Percentiles rank a stretch among this genome's conserved stretches.
Conservation (phyloP, 2,888 invertebrate genomes). For the Amphipoea oculea region DNA sequence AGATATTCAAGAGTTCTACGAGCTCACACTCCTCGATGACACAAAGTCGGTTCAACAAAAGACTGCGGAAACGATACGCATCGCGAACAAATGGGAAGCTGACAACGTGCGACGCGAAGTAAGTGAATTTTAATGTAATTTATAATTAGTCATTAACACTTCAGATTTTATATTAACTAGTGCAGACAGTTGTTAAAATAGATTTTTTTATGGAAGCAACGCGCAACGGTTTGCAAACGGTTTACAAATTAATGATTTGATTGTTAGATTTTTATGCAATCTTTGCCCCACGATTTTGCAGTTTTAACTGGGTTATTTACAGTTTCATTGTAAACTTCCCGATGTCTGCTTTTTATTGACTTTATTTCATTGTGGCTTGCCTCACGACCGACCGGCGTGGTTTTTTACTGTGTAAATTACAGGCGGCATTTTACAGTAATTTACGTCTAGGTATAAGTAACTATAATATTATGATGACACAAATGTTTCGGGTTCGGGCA, state of each 20-base stretch:
- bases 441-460: neutral
- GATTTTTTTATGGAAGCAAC: constrained; percentile 5
- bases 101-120: constrained; percentile 87
- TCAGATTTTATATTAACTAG: constrained; percentile 18
- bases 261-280: constrained; percentile 38
- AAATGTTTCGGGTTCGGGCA: neutral
- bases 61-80: constrained; percentile 98
- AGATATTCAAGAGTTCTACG: constrained; percentile 99
- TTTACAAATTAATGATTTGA: constrained; percentile 26
- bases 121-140: constrained; percentile 60
- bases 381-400: neutral
- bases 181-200: constrained; percentile 10
- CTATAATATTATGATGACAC: neutral
- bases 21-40: constrained; percentile 98
- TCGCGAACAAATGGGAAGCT: constrained; percentile 98
- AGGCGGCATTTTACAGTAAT: neutral
- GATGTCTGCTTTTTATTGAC: constrained; percentile 49
- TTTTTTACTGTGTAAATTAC: constrained; percentile 18
- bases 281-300: constrained; percentile 37
- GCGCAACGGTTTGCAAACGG: constrained; percentile 3
- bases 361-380: constrained; percentile 39
- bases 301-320: constrained; percentile 59
- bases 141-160: constrained; percentile 16
- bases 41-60: constrained; percentile 98
- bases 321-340: constrained; percentile 53